Evolutionary conservation across 2,113 vertebrate genomes (phyloP).

Genomic region (Epinephelus moara): DNA sequence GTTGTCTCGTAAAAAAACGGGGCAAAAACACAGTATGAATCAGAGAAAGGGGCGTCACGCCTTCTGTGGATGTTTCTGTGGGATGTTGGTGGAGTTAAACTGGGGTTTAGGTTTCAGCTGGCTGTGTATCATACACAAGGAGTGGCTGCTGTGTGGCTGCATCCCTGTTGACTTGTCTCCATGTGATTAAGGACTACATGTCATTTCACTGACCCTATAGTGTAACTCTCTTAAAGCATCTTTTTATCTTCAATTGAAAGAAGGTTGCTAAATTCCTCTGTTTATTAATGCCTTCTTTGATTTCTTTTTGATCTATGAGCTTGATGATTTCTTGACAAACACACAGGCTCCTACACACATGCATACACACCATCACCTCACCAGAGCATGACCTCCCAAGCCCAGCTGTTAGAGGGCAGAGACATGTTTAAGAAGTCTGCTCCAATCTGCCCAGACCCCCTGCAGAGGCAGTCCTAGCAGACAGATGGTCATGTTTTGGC

Average conservation of each 20-base stretch:
- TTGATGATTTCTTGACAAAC: background rate
- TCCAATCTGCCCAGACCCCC: constrained; percentile 73
- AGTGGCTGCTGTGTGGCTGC: background rate
- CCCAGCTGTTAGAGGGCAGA: constrained; percentile 66
- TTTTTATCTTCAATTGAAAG: background rate
- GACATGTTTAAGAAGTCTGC: constrained; percentile 59
- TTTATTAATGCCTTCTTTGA: background rate
- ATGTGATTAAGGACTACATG: background rate
- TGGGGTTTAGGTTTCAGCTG: background rate
- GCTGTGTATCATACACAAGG: background rate
- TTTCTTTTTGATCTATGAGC: background rate
- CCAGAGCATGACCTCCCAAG: constrained; percentile 49
- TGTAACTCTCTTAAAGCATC: background rate
- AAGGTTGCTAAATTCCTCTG: too few species aligned
- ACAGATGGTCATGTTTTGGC: constrained; percentile 80
- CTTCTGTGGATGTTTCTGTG: constrained; percentile 13
- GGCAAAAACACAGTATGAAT: constrained; percentile 29
- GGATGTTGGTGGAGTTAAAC: background rate
- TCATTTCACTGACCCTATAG: background rate
- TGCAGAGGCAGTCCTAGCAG: constrained; percentile 57
- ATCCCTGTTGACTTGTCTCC: background rate
- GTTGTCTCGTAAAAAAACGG: constrained; percentile 44
- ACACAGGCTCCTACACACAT: background rate
- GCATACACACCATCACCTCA: constrained; percentile 11
- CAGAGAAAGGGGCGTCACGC: constrained; percentile 15